Conservation (phyloP, 2,888 invertebrate genomes). For the Platerodrilus igneus region DNA sequence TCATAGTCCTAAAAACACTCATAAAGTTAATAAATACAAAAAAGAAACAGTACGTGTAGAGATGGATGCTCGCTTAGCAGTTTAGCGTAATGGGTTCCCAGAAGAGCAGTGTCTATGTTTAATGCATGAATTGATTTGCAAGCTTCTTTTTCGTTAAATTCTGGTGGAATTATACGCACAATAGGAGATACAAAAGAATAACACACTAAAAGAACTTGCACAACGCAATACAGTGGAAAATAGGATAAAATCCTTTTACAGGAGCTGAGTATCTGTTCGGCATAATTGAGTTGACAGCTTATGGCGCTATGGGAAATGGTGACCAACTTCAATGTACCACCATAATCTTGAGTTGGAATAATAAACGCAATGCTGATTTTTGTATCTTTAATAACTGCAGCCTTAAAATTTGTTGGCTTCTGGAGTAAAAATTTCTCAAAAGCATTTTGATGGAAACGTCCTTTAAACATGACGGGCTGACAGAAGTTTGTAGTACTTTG, state of each 20-base stretch:
- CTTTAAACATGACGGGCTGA: conserved; percentile 30
- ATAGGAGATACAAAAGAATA: conserved; percentile 33
- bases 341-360: conserved; percentile 37
- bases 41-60: conserved; percentile 33
- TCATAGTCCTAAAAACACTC: conserved; percentile 36
- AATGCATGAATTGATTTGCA: conserved; percentile 40
- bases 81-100: conserved; percentile 35
- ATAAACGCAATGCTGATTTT: conserved; percentile 37
- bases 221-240: conserved; percentile 37
- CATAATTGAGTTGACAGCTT: conserved; percentile 30
- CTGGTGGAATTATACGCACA: conserved; percentile 32
- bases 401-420: conserved; percentile 26
- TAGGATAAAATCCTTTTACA: conserved; percentile 36
- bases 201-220: conserved; percentile 36
- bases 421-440: conserved; percentile 19
- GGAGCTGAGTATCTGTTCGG: conserved; percentile 28
- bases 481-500: conserved; percentile 8
- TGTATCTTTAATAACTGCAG: conserved; percentile 31
- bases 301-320: conserved; percentile 39
- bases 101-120: conserved; percentile 34
- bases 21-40: too few species aligned
- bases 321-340: conserved; percentile 34
- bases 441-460: conserved; percentile 23
- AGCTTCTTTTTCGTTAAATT: conserved; percentile 35
- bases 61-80: conserved; percentile 33